Evolutionary conservation across 2,797 vertebrate species (phyloP), one percentile per base, ranked within the genome.

Genomic region (Arrhamphus sclerolepis): DNA sequence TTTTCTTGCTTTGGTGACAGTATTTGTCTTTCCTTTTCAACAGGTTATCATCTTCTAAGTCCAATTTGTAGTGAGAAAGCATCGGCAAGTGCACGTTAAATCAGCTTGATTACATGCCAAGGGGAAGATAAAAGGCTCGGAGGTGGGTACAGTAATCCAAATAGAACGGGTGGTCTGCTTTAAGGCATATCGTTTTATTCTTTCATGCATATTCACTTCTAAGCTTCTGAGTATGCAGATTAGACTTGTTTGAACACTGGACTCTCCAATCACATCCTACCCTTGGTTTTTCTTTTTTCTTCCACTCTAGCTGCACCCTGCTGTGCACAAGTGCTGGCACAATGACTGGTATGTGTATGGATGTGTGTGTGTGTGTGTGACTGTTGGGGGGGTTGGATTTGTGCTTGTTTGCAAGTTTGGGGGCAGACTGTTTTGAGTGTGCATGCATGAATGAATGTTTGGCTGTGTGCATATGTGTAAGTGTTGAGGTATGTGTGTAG

Each of bases 191-290:
- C 81, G 70, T 87, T 91, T 89, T 88, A 89, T 91, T 92, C 87
- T 85, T 89, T 92, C 89, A 92, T 91, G 88, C 89, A 92, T 93
- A 92, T 92, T 93, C 90, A 92, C 89, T 86, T 84, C 82, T 86
- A 83, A 88, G 86, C 90, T 82, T 87, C 82, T 46, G 81, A 89
- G 89, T 90, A 90, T 92, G 87, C 86, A 91, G 89, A 92, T 92
- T 90, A 91, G 90, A 76, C 87, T 83, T 84, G 84, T 89, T 88
- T 89, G 85, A 87, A 89, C 81, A 76, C 70, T 76, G 80, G 82
- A 88, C 76, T 79, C 82, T 86, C 82, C 85, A 84, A 80, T 84
- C 88, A 81, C 82, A 86, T 84, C 83, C 79, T 80, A 78, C 80
- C 84, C 80, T 67, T 66, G 56, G 49, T 66, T 75, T 51, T 31